Evolutionary conservation across 1,140 invertebrate genomes (phyloP).

Genomic region (Diplogasteroides magnus): DNA sequence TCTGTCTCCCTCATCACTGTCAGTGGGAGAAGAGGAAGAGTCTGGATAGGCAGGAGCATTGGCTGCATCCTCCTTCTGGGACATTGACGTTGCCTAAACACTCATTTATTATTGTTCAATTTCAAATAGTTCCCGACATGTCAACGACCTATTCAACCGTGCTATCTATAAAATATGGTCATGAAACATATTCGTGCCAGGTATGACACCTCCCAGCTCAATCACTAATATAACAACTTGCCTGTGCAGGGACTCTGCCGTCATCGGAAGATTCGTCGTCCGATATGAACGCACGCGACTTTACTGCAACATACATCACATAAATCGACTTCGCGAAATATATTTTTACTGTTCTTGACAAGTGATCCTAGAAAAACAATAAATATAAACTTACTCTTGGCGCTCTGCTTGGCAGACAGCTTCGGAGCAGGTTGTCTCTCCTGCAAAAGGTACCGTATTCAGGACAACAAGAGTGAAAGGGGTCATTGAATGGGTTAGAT

Average conservation of each 20-base stretch:
- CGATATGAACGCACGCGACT: conserved; percentile 12
- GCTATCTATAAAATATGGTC: background rate
- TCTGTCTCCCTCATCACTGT: background rate
- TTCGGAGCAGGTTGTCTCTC: conserved; percentile 6
- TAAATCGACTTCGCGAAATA: no score
- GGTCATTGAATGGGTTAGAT: no score
- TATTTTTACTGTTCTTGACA: no score
- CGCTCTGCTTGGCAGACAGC: conserved; percentile 22
- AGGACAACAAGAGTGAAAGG: no score
- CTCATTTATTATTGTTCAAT: background rate
- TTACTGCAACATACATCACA: no score
- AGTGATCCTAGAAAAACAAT: background rate
- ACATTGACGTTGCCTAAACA: background rate
- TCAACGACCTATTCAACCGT: no score
- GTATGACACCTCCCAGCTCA: background rate
- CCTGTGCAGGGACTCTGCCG: background rate
- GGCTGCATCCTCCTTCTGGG: background rate
- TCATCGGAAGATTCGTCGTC: conserved; percentile 11
- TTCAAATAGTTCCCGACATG: background rate
- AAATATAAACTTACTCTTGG: conserved; percentile 8
- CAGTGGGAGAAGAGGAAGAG: background rate
- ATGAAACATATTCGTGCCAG: background rate
- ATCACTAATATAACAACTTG: no score
- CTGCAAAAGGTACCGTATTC: no score
- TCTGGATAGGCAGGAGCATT: background rate